Evolutionary conservation across 2,797 vertebrate species (phyloP), one percentile per base, ranked within the genome.

Genomic region (Halcyon chelicuti): DNA sequence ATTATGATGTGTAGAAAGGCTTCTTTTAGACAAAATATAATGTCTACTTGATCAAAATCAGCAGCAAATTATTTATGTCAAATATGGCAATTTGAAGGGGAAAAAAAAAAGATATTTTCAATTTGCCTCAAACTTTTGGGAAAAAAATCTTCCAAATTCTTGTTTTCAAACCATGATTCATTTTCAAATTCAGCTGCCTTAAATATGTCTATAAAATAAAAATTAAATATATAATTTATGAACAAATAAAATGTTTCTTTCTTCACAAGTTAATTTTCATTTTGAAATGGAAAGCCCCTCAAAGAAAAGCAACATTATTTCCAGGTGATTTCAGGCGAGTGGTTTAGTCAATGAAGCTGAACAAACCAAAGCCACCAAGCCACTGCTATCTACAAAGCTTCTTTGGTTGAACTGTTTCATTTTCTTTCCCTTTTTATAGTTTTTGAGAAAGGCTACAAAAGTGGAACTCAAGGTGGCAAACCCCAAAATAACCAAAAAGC

Each of bases 281-380:
- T 88, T 90, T 94, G 39, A 28, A 54, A 79, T 65, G 33, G 26
- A 88, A 90, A 80, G 33, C 84, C 52, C 57, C 14, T 2, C 31
- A 55, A 79, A 87, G 8, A 77, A 74, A 74, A 86, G 4, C 14
- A 86, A 35, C 13, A 14, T 40, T 35, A 71, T 88, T 90, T 88
- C 51, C 39, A 63, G 2, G 11, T n/a, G 9, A 46, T 94, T 83
- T 93, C 72, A 88, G 70, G 61, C 25, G 4, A 47, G 54, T n/a
- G 7, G 37, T 58, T 91, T 78, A 72, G 26, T 40, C 1, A 1
- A 37, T 78, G 73, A 90, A 90, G 51, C 39, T 84, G 66, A 95
- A 66, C 42, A 75, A 87, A 83, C 33, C 25, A 85, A 88, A 93
- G 49, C 33, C 46, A 90, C 31, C 35, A 37, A 94, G 46, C 5